Percentiles rank a stretch among this genome's conserved stretches.
phyloP scores from a whole-genome alignment of 53 echinoderm and acorn worm genomes.

The Echinometra lucunter region DNA sequence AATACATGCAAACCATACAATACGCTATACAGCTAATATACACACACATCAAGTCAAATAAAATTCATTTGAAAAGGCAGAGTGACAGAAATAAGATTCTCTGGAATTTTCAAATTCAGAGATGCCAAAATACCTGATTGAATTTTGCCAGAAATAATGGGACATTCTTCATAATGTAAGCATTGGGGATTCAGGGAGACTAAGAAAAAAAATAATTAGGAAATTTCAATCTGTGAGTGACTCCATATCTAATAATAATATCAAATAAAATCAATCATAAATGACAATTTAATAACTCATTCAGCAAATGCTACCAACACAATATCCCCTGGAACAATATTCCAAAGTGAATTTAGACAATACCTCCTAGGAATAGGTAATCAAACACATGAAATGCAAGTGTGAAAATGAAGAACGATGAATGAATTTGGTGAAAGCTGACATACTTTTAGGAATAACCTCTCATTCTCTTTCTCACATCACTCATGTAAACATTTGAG shows the following conservation, averaged over 20 bases:
- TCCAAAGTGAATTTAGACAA: background rate
- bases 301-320: background rate
- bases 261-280: background rate
- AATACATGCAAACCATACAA: slow-evolving; percentile 42
- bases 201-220: background rate
- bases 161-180: background rate
- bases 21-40: slow-evolving; percentile 44
- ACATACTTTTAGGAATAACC: background rate
- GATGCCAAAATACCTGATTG: background rate
- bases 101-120: too few species aligned
- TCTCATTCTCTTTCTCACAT: slow-evolving; percentile 17
- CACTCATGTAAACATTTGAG: slow-evolving; percentile 14
- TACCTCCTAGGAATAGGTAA: background rate
- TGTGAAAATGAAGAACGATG: background rate
- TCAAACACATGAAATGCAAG: background rate
- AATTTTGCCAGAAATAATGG: background rate
- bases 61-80: background rate
- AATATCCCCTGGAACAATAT: background rate
- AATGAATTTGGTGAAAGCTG: slow-evolving; percentile 20
- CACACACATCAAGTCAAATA: slow-evolving; percentile 34
- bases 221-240: background rate
- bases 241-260: background rate
- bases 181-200: background rate
- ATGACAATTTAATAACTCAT: background rate
- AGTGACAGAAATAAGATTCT: too few species aligned